These are phyloP conservation scores for Eupristina koningsbergeri DNA, from an alignment of 1,140 invertebrate species.

Conservation along the genomic window DNA sequence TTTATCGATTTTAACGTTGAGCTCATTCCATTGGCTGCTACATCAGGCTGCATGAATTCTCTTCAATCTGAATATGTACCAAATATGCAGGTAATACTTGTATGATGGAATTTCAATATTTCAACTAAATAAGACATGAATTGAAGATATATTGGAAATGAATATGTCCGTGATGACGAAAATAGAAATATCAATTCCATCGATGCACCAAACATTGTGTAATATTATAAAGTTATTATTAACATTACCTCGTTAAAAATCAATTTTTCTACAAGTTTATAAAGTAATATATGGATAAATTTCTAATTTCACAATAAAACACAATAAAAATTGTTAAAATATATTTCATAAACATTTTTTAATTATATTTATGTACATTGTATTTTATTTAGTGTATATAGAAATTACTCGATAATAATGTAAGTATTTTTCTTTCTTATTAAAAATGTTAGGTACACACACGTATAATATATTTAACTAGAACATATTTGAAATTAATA, in stretches of 20 bases:
- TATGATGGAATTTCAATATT: background rate
- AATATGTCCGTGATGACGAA: background rate
- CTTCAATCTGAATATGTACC: background rate
- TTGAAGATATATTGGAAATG: background rate
- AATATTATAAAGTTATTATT: background rate
- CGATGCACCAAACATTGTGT: background rate
- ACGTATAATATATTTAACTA: too few species aligned
- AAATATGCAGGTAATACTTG: background rate
- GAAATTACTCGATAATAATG: too few species aligned
- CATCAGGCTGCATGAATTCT: background rate
- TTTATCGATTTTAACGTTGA: slow-evolving; percentile 22
- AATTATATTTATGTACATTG: too few species aligned
- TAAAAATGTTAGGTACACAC: too few species aligned
- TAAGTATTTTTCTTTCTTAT: too few species aligned
- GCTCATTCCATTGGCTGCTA: slow-evolving; percentile 16
- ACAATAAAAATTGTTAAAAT: too few species aligned
- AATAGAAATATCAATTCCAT: background rate
- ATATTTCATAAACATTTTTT: too few species aligned
- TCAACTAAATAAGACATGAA: background rate
- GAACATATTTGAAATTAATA: too few species aligned
- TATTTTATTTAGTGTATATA: too few species aligned
- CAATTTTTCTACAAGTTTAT: too few species aligned
- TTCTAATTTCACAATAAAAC: too few species aligned
- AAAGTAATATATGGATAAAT: too few species aligned
- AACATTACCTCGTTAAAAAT: background rate